Conservation (phyloP, 64 coral and sea anemone genomes). For the Montipora foliosa region DNA sequence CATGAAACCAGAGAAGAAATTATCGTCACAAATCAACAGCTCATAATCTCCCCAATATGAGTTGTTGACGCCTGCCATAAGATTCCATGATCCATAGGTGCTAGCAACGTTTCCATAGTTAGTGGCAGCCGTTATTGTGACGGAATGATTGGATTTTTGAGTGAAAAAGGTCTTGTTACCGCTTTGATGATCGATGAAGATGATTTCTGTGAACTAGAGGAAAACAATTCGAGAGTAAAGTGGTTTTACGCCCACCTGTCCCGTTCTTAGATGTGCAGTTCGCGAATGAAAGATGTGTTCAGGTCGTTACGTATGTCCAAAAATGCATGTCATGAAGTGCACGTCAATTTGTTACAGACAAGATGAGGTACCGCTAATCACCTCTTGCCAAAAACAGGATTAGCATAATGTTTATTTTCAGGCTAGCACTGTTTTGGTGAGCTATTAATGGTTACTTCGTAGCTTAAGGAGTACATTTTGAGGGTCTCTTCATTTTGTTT, state of each 20-base stretch:
- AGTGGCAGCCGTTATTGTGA: not conserved
- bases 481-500: too few species aligned
- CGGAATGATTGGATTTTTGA: not conserved
- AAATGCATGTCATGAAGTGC: too few species aligned
- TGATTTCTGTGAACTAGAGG: slow-evolving; percentile 45
- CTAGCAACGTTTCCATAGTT: not conserved
- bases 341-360: too few species aligned
- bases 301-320: too few species aligned
- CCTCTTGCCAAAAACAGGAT: too few species aligned
- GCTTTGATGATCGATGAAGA: slow-evolving; percentile 43
- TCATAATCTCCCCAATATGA: slow-evolving; percentile 3
- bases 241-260: not conserved
- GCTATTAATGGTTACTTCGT: too few species aligned
- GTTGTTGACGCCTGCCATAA: not conserved
- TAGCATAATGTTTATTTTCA: too few species aligned
- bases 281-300: too few species aligned
- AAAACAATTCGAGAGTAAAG: not conserved
- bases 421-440: too few species aligned
- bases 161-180: not conserved
- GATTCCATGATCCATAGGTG: not conserved
- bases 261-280: not conserved
- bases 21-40: slow-evolving; percentile 44
- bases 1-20: not conserved
- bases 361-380: too few species aligned
- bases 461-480: too few species aligned